Percentiles rank a stretch among this genome's conserved stretches.
Evolutionary conservation across 2,888 invertebrate genomes (phyloP).

Genomic region (Nymphalis urticae): DNA sequence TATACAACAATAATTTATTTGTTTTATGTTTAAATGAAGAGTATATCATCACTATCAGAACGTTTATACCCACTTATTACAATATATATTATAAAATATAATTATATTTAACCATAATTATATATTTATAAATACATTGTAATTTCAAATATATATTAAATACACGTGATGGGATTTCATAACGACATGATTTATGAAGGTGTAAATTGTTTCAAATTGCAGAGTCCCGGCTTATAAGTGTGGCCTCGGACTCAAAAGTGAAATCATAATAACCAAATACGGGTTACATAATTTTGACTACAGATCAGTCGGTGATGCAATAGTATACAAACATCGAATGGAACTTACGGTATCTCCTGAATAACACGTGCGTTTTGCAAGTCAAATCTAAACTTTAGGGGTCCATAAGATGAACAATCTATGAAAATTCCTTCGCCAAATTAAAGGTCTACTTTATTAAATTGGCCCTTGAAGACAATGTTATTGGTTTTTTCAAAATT

Average conservation of each 20-base stretch:
- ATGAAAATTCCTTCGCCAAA: background rate
- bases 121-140: too few relatives aligned
- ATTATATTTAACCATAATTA: too few relatives aligned
- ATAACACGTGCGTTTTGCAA: conserved; percentile 49
- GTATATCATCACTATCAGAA: too few relatives aligned
- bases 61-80: too few relatives aligned
- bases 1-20: too few relatives aligned
- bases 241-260: conserved; percentile 39
- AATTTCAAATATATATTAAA: too few relatives aligned
- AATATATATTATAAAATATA: too few relatives aligned
- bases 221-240: conserved; percentile 24
- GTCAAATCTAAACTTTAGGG: conserved; percentile 39
- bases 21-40: too few relatives aligned
- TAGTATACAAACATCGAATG: conserved; percentile 35
- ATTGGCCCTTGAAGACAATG: too few relatives aligned
- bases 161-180: too few relatives aligned
- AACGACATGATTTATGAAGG: too few relatives aligned
- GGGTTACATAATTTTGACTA: conserved; percentile 44
- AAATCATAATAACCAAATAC: conserved; percentile 41
- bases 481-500: too few relatives aligned
- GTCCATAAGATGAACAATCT: conserved; percentile 38
- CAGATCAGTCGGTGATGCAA: conserved; percentile 43
- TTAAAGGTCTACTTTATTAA: background rate
- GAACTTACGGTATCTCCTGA: conserved; percentile 46
- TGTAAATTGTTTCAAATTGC: conserved; percentile 16